Percentiles rank a stretch among this genome's conserved stretches.
phyloP scores from a whole-genome alignment of 2,888 invertebrate genomes.

The Odontocolon sp. region DNA sequence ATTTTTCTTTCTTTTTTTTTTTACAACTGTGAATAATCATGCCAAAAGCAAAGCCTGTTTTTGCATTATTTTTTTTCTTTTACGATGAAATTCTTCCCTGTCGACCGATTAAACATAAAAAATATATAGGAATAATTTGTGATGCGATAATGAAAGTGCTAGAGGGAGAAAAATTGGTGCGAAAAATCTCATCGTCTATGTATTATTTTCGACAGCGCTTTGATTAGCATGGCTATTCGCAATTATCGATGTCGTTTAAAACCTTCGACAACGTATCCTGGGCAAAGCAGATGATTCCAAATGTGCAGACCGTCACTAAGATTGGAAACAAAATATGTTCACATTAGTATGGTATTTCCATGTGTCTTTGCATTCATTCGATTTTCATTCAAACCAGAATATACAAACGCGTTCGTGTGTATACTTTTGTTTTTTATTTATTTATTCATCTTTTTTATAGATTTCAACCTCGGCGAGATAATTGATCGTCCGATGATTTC shows the following conservation, averaged over 20 bases:
- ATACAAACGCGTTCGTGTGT: conserved; percentile 41
- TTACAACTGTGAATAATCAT: conserved; percentile 65
- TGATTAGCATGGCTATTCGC: conserved; percentile 47
- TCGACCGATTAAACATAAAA: neutral
- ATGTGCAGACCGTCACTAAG: conserved; percentile 79
- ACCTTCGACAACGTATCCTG: conserved; percentile 80
- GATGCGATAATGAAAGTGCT: conserved; percentile 3
- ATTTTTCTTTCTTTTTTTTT: conserved; percentile 58
- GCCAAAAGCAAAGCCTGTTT: conserved; percentile 48
- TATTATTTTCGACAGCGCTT: neutral
- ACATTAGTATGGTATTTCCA: conserved; percentile 79
- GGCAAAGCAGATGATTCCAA: conserved; percentile 79
- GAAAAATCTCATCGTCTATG: conserved; percentile 47
- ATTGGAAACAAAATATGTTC: conserved; percentile 79
- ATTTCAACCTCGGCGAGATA: neutral
- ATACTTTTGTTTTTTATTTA: conserved; percentile 6
- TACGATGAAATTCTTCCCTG: conserved; percentile 64
- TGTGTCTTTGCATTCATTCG: conserved; percentile 72
- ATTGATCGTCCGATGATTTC: conserved; percentile 18
- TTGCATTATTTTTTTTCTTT: conserved; percentile 1
- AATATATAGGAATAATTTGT: neutral
- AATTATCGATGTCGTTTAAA: conserved; percentile 64
- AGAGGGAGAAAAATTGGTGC: conserved; percentile 10
- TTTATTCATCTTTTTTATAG: neutral
- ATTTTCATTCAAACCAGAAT: conserved; percentile 62